Base-by-base conservation (phyloP, 1,140 invertebrate species). In the Hycleus phaleratus region DNA sequence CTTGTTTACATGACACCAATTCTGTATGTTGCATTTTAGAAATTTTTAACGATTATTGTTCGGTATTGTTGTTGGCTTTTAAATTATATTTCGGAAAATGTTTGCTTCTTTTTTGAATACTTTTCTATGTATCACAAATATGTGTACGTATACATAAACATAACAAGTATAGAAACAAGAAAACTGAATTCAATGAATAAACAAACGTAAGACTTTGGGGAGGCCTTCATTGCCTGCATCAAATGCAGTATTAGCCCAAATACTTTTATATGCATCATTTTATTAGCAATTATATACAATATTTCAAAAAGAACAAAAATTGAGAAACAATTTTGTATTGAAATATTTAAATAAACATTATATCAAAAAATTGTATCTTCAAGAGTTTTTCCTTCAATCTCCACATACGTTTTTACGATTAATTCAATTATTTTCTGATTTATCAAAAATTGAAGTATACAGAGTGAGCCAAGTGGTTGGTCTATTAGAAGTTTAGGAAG, bases 191-290 rank as follows among this genome's bases (percentile, higher is more conserved):
- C 18, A 18, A 18, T 18, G 18, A 18, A 18, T 18, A 18, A 18
- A 18, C 18, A 18, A 62, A 58, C 49, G 64, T 68, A 69, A 71
- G 69, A 71, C 69, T 71, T 68, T 66, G 62, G 68, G 67, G 67
- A 66, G 68, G 68, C 69, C 68, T 71, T 71, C 57, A 55, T 62
- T 60, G 64, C 58, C 63, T 68, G 68, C 66, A 65, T 67, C 46
- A 50, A 64, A 65, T 65, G 66, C 66, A 68, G 66, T 68, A 66
- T 62, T 66, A 66, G 64, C 68, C 66, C 66, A 69, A 63, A 66
- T 46, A 62, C 57, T 56, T 67, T 65, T 67, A 64, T 70, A 70
- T 61, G 67, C 58, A 55, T 49, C 46, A 61, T 56, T 68, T 68
- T 67, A 62, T 54, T 59, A 66, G 59, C 50, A 58, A 63, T 67